These are phyloP conservation scores for Anthoscopus minutus DNA, from an alignment of 2,113 vertebrate genomes.

Conservation along the genomic window DNA sequence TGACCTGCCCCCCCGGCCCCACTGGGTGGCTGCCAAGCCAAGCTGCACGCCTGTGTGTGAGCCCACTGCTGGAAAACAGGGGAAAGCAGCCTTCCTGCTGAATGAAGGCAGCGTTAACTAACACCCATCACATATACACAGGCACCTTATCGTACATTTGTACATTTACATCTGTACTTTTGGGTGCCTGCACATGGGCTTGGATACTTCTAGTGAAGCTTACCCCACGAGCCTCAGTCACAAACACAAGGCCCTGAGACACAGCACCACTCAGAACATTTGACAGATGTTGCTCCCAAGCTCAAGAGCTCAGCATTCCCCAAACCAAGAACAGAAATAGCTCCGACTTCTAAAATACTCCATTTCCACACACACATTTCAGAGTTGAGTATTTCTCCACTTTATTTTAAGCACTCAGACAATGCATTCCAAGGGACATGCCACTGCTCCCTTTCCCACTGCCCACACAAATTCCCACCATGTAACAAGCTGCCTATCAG, in stretches of 20 bases:
- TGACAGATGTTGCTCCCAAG: background rate
- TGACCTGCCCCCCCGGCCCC: background rate
- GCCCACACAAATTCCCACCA: slow-evolving; percentile 41
- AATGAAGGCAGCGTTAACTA: no score
- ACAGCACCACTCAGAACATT: background rate
- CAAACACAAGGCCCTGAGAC: background rate
- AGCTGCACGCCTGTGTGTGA: no score
- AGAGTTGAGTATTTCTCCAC: background rate
- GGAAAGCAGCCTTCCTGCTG: no score
- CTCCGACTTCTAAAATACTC: background rate
- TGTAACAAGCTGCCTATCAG: background rate
- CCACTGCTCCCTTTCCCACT: background rate
- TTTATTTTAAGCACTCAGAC: background rate
- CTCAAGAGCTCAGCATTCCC: background rate
- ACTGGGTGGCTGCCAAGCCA: no score
- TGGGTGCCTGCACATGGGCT: rapidly evolving
- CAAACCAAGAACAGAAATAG: background rate
- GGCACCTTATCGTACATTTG: background rate
- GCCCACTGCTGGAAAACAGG: background rate
- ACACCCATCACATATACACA: rapidly evolving
- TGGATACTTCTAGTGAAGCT: background rate
- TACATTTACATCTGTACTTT: rapidly evolving
- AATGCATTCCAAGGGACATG: background rate
- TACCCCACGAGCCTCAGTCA: background rate
- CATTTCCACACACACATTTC: background rate